Evolutionary conservation across 2,797 vertebrate genomes (phyloP), one percentile per base, ranked within the genome.

Genomic region (Xiphophorus birchmanni): DNA sequence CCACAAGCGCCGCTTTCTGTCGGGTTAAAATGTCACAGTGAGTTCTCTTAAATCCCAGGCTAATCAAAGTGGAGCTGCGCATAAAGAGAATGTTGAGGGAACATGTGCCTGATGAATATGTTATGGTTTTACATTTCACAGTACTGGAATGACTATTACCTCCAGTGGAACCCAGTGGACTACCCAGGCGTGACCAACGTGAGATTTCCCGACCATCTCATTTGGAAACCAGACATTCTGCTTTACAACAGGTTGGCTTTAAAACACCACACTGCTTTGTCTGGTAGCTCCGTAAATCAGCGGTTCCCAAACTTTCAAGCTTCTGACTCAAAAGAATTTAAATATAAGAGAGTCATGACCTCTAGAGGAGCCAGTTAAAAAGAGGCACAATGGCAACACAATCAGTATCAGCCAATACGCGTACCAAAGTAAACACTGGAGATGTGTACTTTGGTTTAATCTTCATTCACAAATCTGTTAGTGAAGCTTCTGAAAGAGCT

Each of bases 191-290:
- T 99, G 92, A 94, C 94, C 92, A 97, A 95, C 0, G 94, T 99
- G 29, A 97, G 97, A 80, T 97, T 99, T 92, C 97, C 97, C 1
- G 96, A 97, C 88, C 91, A 95, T 60, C 95, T 97, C 77, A 97
- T 99, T 82, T 99, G 98, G 98, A 99, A 96, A 85, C 98, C 98
- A 1, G 98, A 99, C 91, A 98, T 99, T 85, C 96, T 99, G 79
- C 97, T 99, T 23, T 99, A 98, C 76, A 99, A 99, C 97, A 99
- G 98, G 98, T 99, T 94, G 82, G 89, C n/a, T 12, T 67, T 78
- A 40, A 74, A 5, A 52, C 47, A 37, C 63, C 75, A 74, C n/a
- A 78, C 52, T 40, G 75, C 37, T 65, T 32, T 26, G 60, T 44
- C 32, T 80, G 77, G 44, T 83, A 5, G 73, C 67, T 29, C 72